Percentiles rank a stretch among this genome's conserved stretches.
Conservation (phyloP, 53 echinoderm and acorn worm genomes). For the Echinarachnius parma region DNA sequence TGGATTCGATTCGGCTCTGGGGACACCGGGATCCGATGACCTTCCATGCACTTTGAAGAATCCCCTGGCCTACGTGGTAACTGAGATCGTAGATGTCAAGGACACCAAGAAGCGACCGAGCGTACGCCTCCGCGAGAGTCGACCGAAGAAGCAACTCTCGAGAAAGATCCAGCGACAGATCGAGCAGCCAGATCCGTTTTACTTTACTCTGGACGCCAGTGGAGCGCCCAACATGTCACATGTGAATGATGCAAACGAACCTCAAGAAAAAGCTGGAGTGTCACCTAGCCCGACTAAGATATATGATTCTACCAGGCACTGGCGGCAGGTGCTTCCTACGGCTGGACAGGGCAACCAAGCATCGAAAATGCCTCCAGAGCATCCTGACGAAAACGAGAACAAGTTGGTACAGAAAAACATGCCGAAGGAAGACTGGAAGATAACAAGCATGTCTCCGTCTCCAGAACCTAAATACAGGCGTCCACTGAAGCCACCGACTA, state of each 20-base stretch:
- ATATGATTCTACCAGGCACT: neutral
- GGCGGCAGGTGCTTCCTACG: slow-evolving; percentile 16
- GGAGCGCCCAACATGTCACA: neutral
- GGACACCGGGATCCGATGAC: neutral
- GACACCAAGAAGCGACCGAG: slow-evolving; percentile 40
- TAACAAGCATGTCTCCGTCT: no score
- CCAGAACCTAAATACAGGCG: neutral
- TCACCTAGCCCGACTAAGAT: neutral
- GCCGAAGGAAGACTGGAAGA: no score
- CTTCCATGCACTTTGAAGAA: slow-evolving; percentile 6
- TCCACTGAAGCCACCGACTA: slow-evolving; percentile 19
- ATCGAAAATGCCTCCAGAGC: no score
- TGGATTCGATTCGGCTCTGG: neutral
- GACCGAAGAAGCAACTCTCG: slow-evolving; percentile 13
- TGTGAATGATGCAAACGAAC: neutral
- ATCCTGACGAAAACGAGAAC: no score
- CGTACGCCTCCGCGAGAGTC: slow-evolving; percentile 22
- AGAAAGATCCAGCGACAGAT: slow-evolving; percentile 11
- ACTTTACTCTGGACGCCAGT: slow-evolving; percentile 3
- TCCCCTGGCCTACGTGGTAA: slow-evolving; percentile 32
- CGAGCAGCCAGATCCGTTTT: slow-evolving; percentile 25
- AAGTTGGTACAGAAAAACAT: no score
- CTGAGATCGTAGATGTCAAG: slow-evolving; percentile 26
- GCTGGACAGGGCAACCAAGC: neutral
- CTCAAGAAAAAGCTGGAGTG: neutral